A percentile compares a stretch with the other conserved stretches of the same genome.
Conservation (phyloP, 2,888 invertebrate species). For the Drosophila sordidula region DNA sequence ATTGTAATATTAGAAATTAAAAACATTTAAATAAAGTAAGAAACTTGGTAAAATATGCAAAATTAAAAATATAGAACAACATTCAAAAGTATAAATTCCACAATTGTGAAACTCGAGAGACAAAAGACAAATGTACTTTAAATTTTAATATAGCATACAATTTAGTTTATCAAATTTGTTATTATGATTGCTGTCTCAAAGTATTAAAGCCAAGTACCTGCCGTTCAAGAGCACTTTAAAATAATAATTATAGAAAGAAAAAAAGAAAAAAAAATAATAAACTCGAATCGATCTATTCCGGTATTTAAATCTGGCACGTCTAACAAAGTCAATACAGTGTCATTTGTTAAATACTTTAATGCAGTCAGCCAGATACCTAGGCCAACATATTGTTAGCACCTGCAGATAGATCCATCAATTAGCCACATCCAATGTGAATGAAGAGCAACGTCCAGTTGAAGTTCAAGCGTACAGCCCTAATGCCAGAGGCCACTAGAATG, state of each 20-base stretch:
- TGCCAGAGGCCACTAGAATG: slow-evolving; percentile 71
- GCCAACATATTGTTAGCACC: slow-evolving; percentile 18
- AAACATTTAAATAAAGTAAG: no score
- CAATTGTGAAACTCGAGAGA: background rate
- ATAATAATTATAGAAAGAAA: background rate
- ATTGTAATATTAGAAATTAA: no score
- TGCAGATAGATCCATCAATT: slow-evolving; percentile 31
- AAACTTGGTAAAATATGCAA: no score
- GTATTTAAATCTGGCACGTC: slow-evolving; percentile 38
- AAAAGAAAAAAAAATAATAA: background rate
- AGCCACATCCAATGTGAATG: slow-evolving; percentile 30
- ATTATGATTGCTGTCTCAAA: background rate
- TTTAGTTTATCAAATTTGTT: background rate
- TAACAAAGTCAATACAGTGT: slow-evolving; percentile 42
- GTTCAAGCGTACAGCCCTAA: slow-evolving; percentile 68
- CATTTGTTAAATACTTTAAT: slow-evolving; percentile 57
- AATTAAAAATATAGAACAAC: no score
- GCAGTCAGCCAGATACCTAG: slow-evolving; percentile 7
- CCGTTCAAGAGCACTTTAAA: background rate
- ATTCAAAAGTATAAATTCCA: background rate
- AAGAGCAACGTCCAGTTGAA: slow-evolving; percentile 62
- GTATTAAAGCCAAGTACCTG: background rate
- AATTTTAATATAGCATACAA: background rate
- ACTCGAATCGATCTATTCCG: slow-evolving; percentile 26
- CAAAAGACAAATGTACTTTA: background rate